phyloP scores from a whole-genome alignment of 2,888 invertebrate genomes.

The Hanleya hanleyi region DNA sequence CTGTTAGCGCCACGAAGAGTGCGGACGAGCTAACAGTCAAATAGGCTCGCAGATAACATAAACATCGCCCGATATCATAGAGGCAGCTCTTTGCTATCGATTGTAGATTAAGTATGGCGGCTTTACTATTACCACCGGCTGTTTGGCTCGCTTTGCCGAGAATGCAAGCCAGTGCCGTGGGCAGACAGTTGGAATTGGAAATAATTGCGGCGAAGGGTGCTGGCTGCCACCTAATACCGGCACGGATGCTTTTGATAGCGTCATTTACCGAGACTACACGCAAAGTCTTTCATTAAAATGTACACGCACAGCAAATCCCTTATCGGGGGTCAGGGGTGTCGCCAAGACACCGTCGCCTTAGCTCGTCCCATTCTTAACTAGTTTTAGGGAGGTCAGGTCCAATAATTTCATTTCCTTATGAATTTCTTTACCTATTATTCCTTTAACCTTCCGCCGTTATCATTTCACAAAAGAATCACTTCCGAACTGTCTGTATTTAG shows the following conservation, averaged over 20 bases:
- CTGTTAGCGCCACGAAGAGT: background rate
- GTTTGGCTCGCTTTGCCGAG: slow-evolving; percentile 7
- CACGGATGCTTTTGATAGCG: slow-evolving; percentile 6
- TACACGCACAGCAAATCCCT: background rate
- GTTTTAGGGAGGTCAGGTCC: too few species aligned
- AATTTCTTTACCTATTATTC: too few species aligned
- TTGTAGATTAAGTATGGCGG: slow-evolving; percentile 9
- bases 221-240: slow-evolving; percentile 2
- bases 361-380: too few species aligned
- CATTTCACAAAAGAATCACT: too few species aligned
- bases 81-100: slow-evolving; percentile 9
- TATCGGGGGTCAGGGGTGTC: too few species aligned
- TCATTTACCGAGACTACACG: background rate
- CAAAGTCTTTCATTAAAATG: slow-evolving; percentile 3
- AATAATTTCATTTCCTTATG: too few species aligned
- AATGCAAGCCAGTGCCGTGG: slow-evolving; percentile 4
- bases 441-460: too few species aligned
- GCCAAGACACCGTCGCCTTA: too few species aligned
- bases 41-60: slow-evolving; percentile 7
- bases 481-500: too few species aligned
- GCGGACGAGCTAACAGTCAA: slow-evolving; percentile 4
- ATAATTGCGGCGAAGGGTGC: background rate
- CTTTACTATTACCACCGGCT: slow-evolving; percentile 8
- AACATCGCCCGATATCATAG: slow-evolving; percentile 5
- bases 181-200: slow-evolving; percentile 7